Conservation (phyloP, 2,888 invertebrate species). For the Scaptomyza flava region DNA sequence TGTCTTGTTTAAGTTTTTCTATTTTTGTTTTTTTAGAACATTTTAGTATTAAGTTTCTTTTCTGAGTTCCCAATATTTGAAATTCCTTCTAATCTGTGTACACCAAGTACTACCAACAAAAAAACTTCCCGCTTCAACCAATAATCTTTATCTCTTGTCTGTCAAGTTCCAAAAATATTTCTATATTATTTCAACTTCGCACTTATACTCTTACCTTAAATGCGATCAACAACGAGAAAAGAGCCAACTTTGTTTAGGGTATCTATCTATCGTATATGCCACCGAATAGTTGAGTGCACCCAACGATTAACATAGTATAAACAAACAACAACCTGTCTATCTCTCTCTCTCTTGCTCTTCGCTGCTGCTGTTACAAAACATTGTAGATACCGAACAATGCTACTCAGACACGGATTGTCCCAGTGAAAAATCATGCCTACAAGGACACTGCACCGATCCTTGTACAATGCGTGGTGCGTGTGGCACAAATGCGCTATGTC, state of each 20-base stretch:
- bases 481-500: conserved; percentile 95
- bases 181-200: conserved; percentile 33
- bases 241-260: conserved; percentile 45
- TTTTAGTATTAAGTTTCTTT: conserved; percentile 69
- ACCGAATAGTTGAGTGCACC: conserved; percentile 74
- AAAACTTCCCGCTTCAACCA: conserved; percentile 37
- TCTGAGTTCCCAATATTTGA: conserved; percentile 39
- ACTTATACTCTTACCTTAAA: conserved; percentile 24
- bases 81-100: conserved; percentile 38
- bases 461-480: conserved; percentile 95
- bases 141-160: conserved; percentile 33
- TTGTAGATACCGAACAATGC: conserved; percentile 91
- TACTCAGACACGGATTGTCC: conserved; percentile 96
- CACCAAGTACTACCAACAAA: conserved; percentile 23
- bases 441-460: conserved; percentile 95
- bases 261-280: conserved; percentile 49
- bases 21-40: conserved; percentile 66
- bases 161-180: conserved; percentile 26
- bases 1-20: conserved; percentile 74
- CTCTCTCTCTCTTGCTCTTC: conserved; percentile 79
- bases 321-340: conserved; percentile 79
- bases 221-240: conserved; percentile 23
- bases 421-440: conserved; percentile 95
- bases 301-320: conserved; percentile 71
- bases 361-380: conserved; percentile 66